Base-by-base conservation (phyloP, 2,888 invertebrate genomes). In the Phortica magna region DNA sequence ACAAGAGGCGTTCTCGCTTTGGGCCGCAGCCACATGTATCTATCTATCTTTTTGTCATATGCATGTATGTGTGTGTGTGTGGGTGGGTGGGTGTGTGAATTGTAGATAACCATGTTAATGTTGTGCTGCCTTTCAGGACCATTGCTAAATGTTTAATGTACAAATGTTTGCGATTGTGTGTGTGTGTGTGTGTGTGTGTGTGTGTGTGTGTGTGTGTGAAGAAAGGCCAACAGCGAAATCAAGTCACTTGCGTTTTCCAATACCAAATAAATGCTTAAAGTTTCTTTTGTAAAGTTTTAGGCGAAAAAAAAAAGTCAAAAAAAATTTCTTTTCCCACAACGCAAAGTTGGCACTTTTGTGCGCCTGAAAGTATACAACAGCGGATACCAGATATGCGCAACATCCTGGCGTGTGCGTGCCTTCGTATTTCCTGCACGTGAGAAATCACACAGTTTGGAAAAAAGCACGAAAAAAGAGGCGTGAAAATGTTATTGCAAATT, bases 181-280 rank as follows among this genome's bases (percentile, higher is more conserved):
- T n/a, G 17, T 0, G 22, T 7, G 61, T 31, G 31, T 31, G 31
- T 4, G 31, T 31, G 3, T 31, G 31, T 31, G 17, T 7, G n/a
- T 55, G 55, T 55, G n/a, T 55, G 55, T 9, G 14, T 55, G 57
- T 2, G 57, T 57, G 48, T 70, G 19, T 70, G 70, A 71, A 71
- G 53, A 71, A 31, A 71, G 70, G 70, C 43, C 70, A 55, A 55
- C 55, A 31, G 55, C 70, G 19, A 53, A 14, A 71, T 55, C 55
- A 22, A 71, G 31, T 71, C n/a, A 14, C 10, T 19, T 61, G 17
- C 53, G 48, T 43, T 53, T 71, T 53, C n/a, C 53, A 53, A 53
- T 22, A 55, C 53, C 22, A 14, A 53, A 6, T 1, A 53, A 71
- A 22, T 5, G 22, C 10, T n/a, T 7, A 68, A 64, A 39, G 12